These are phyloP conservation scores for Podarcis cretensis DNA, from an alignment of 2,113 vertebrate species.

Conservation along the genomic window DNA sequence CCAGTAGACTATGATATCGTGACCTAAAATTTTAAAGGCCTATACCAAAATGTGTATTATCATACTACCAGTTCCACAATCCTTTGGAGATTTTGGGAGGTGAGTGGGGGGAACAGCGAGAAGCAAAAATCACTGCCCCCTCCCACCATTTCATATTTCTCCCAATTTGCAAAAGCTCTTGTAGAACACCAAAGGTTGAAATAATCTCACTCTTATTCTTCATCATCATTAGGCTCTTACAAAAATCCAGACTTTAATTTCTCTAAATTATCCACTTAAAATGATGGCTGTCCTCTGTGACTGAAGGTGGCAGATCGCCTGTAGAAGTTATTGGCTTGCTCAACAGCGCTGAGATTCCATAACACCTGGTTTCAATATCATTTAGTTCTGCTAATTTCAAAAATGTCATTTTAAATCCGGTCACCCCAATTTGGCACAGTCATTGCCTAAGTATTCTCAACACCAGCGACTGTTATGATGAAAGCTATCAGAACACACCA, in stretches of 20 bases:
- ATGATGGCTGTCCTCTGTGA: conserved; percentile 14
- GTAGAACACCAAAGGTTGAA: background rate
- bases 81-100: too few relatives aligned
- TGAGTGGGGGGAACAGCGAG: too few relatives aligned
- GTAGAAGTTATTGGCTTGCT: conserved; percentile 1
- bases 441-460: conserved; percentile 1
- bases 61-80: too few relatives aligned
- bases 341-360: conserved; percentile 12
- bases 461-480: background rate
- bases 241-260: conserved; percentile 17
- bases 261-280: conserved; percentile 12
- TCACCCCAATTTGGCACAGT: conserved; percentile 1
- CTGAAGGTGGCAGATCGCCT: background rate
- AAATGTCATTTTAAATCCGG: conserved; percentile 23
- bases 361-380: conserved; percentile 11
- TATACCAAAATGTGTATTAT: too few relatives aligned
- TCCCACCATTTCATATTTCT: background rate
- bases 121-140: too few relatives aligned
- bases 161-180: background rate
- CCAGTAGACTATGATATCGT: too few relatives aligned
- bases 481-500: background rate
- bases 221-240: conserved; percentile 4
- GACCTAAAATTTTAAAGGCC: too few relatives aligned
- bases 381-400: conserved; percentile 5
- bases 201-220: background rate